phyloP scores from a whole-genome alignment of 2,888 invertebrate genomes.

The Leptopilina drosophilae region DNA sequence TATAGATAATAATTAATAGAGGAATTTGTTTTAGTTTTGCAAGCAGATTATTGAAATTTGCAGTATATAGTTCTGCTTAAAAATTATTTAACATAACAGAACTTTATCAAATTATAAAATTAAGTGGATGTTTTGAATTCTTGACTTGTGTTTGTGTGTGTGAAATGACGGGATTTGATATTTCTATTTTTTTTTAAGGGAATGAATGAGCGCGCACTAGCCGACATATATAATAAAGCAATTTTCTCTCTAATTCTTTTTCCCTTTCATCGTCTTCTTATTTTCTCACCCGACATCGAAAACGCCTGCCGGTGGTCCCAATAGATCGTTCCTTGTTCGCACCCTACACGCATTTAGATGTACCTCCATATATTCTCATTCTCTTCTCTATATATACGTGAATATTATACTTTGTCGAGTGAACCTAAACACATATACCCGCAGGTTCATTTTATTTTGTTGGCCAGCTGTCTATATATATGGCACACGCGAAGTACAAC shows the following conservation, averaged over 20 bases:
- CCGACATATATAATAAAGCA: slow-evolving; percentile 34
- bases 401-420: not conserved
- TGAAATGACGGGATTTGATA: slow-evolving; percentile 4
- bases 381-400: not conserved
- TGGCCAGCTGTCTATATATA: slow-evolving; percentile 20
- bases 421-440: not conserved
- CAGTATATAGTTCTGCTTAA: too few relatives aligned
- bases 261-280: slow-evolving; percentile 14
- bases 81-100: too few relatives aligned
- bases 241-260: slow-evolving; percentile 38
- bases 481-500: slow-evolving; percentile 37
- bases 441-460: slow-evolving; percentile 30
- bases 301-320: slow-evolving; percentile 27
- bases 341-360: not conserved
- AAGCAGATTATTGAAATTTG: too few relatives aligned
- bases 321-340: slow-evolving; percentile 39
- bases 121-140: not conserved
- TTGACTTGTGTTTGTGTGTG: not conserved
- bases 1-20: too few relatives aligned
- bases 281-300: slow-evolving; percentile 37
- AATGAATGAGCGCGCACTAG: slow-evolving; percentile 28
- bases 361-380: not conserved
- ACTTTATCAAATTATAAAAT: too few relatives aligned
- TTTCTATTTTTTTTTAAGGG: slow-evolving; percentile 3
- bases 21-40: too few relatives aligned